These are phyloP conservation scores for Manis pentadactyla DNA, from an alignment of 2,797 vertebrate genomes.

Conservation along the genomic window DNA sequence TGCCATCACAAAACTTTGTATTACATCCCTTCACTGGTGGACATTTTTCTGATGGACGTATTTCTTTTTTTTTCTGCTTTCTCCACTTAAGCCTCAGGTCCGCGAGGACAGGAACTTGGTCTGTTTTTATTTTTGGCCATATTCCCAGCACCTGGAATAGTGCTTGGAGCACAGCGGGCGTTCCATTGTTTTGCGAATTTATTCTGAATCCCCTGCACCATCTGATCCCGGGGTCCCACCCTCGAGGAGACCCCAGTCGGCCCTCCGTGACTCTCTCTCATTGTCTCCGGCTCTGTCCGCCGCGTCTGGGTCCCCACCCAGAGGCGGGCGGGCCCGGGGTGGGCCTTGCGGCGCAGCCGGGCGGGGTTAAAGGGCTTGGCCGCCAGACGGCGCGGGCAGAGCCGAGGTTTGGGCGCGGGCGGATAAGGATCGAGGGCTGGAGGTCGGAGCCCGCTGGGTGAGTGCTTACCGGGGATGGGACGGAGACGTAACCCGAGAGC, in stretches of 20 bases:
- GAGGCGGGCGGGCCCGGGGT: constrained; percentile 21
- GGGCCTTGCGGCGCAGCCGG: neutral
- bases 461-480: neutral
- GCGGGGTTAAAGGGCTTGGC: constrained; percentile 66
- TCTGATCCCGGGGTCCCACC: neutral
- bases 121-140: neutral
- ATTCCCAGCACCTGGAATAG: neutral
- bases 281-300: neutral
- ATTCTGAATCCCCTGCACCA: neutral
- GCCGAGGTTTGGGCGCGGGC: neutral
- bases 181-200: neutral
- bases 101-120: neutral
- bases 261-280: neutral
- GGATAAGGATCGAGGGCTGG: neutral
- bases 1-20: neutral
- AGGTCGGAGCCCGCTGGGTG: constrained; percentile 39
- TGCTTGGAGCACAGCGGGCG: neutral
- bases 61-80: neutral
- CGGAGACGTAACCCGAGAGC: neutral
- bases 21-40: neutral
- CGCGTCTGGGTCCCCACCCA: neutral
- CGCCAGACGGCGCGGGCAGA: neutral
- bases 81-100: neutral
- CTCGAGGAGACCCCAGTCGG: neutral
- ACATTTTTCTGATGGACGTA: neutral